Conservation (phyloP, 2,113 vertebrate species). For the Chauna torquata region DNA sequence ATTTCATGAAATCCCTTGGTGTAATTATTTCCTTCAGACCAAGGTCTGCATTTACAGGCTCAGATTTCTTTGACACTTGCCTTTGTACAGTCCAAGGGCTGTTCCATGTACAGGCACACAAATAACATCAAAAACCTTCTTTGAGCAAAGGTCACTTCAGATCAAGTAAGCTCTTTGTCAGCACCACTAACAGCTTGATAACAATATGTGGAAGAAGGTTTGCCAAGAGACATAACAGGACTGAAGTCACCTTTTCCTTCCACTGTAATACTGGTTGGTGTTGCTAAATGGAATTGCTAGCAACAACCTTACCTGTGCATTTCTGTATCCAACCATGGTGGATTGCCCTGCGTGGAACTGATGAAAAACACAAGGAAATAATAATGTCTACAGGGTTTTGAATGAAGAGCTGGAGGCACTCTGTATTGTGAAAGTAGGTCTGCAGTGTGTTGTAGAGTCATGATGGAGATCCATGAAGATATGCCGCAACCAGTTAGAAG, state of each 20-base stretch:
- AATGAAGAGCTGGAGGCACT: neutral
- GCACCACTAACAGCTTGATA: neutral
- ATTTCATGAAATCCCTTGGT: neutral
- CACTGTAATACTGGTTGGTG: neutral
- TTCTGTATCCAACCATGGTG: neutral
- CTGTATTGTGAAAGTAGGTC: neutral
- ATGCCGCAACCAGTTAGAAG: neutral
- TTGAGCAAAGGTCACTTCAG: neutral
- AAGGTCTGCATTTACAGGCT: neutral
- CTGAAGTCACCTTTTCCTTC: neutral
- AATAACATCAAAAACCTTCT: neutral
- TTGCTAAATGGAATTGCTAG: neutral
- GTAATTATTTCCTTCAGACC: neutral
- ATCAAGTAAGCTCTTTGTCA: neutral
- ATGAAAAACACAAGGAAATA: neutral
- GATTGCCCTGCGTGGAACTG: neutral
- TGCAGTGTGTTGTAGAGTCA: rapidly evolving
- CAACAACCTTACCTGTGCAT: neutral
- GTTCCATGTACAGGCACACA: neutral
- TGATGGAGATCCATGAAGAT: neutral
- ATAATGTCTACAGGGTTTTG: neutral
- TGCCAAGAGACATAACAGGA: neutral
- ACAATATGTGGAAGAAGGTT: neutral
- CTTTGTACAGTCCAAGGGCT: neutral
- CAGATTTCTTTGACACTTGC: neutral